Evolutionary conservation across 2,888 invertebrate species (phyloP).

Genomic region (Philaethria dido): DNA sequence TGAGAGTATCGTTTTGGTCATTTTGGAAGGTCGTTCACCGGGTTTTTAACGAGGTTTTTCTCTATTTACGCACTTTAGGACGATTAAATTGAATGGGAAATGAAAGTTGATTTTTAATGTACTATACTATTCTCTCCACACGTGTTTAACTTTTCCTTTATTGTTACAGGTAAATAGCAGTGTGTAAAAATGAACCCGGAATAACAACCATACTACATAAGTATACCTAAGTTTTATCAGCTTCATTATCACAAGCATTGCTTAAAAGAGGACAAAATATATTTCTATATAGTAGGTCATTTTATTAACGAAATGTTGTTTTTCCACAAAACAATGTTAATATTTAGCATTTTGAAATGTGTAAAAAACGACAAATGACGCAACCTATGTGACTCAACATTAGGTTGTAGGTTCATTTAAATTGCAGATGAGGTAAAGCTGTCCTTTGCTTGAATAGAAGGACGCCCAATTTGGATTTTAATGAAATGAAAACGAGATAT

Average conservation of each 20-base stretch:
- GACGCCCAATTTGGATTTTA: slow-evolving; percentile 25
- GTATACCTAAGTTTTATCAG: not conserved
- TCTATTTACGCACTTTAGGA: not conserved
- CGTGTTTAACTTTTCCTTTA: not conserved
- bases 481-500: not conserved
- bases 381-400: slow-evolving; percentile 28
- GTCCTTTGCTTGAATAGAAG: slow-evolving; percentile 23
- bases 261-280: not conserved
- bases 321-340: slow-evolving; percentile 3
- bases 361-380: slow-evolving; percentile 31
- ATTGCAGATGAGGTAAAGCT: slow-evolving; percentile 35
- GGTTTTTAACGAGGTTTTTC: slow-evolving; percentile 15
- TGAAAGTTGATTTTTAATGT: not conserved
- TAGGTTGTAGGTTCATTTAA: slow-evolving; percentile 31
- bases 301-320: not conserved
- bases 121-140: not conserved
- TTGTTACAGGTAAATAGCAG: slow-evolving; percentile 16
- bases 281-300: not conserved
- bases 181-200: not conserved
- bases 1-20: slow-evolving; percentile 25
- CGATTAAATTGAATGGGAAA: not conserved
- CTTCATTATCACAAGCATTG: not conserved
- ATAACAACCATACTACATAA: not conserved
- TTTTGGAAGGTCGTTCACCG: slow-evolving; percentile 18
- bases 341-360: slow-evolving; percentile 20